Evolutionary conservation across 92 coral and sea anemone species (phyloP).

Genomic region (Actinernus sp.): DNA sequence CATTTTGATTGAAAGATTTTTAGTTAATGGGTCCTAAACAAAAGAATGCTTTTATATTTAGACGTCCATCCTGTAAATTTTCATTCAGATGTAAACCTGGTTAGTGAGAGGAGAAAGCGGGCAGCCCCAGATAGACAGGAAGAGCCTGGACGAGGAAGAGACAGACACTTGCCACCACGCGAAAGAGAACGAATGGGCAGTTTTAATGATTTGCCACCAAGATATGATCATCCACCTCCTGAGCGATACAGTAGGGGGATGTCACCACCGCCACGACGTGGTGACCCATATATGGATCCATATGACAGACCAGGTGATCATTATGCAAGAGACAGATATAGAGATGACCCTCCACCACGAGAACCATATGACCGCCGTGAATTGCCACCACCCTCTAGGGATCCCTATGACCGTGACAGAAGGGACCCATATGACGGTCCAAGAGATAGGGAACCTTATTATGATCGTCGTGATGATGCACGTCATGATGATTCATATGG

Average conservation of each 20-base stretch:
- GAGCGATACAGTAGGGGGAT: conserved; percentile 77
- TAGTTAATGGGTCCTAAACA: too few relatives aligned
- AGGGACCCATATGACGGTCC: conserved; percentile 74
- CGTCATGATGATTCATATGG: conserved; percentile 13
- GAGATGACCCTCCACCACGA: conserved; percentile 80
- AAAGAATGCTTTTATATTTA: neutral
- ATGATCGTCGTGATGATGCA: conserved; percentile 35
- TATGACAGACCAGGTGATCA: conserved; percentile 76
- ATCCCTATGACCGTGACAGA: conserved; percentile 53
- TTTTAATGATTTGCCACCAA: conserved; percentile 75
- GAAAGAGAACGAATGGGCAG: conserved; percentile 77
- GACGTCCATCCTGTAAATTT: neutral
- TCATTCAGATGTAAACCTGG: conserved; percentile 92
- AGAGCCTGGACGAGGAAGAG: conserved; percentile 46
- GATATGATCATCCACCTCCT: conserved; percentile 74
- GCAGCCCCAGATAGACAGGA: conserved; percentile 29
- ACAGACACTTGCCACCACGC: conserved; percentile 74
- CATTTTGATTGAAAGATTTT: too few relatives aligned
- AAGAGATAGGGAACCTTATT: conserved; percentile 54
- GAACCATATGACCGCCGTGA: conserved; percentile 75
- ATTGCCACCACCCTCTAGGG: conserved; percentile 35
- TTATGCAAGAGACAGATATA: conserved; percentile 80
- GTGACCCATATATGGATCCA: conserved; percentile 59
- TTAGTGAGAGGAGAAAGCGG: conserved; percentile 83
- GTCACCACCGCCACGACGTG: conserved; percentile 73